These are phyloP conservation scores for Paratrypauchen microcephalus DNA, from an alignment of 2,797 vertebrate genomes.

Conservation along the genomic window DNA sequence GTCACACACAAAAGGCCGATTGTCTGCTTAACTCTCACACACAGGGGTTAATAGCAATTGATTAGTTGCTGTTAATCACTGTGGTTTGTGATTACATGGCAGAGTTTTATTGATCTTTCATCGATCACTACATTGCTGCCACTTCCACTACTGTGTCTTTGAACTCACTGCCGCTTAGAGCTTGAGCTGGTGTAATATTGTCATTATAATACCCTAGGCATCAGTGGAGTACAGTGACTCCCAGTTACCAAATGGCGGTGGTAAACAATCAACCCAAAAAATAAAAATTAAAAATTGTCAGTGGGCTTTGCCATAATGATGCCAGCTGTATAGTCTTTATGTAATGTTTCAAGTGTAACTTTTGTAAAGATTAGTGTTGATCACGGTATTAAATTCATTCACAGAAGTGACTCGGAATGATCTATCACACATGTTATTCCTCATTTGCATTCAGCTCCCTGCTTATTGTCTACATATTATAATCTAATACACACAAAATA, in stretches of 20 bases:
- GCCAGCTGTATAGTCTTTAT: not conserved
- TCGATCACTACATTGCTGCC: constrained; percentile 58
- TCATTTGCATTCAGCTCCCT: not conserved
- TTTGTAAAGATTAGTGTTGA: not conserved
- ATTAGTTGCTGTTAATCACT: constrained; percentile 72
- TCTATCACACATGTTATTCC: too few species aligned
- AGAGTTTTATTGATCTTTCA: constrained; percentile 63
- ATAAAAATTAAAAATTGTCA: not conserved
- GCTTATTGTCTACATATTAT: too few species aligned
- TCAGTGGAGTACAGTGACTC: constrained; percentile 52
- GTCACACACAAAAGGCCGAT: constrained; percentile 41
- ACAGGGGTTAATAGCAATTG: constrained; percentile 71
- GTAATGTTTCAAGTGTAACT: not conserved
- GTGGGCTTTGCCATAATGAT: not conserved
- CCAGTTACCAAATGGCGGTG: constrained; percentile 33
- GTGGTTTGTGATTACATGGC: constrained; percentile 73
- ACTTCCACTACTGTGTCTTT: constrained; percentile 55
- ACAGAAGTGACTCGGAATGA: too few species aligned
- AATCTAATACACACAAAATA: too few species aligned
- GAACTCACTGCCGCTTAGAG: constrained; percentile 72
- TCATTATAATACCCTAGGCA: constrained; percentile 59
- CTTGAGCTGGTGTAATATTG: constrained; percentile 64
- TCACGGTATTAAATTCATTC: not conserved
- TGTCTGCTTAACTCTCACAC: constrained; percentile 52
- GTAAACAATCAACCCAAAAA: constrained; percentile 20